phyloP scores from a whole-genome alignment of 2,888 invertebrate species.

The Diarsia mendica region DNA sequence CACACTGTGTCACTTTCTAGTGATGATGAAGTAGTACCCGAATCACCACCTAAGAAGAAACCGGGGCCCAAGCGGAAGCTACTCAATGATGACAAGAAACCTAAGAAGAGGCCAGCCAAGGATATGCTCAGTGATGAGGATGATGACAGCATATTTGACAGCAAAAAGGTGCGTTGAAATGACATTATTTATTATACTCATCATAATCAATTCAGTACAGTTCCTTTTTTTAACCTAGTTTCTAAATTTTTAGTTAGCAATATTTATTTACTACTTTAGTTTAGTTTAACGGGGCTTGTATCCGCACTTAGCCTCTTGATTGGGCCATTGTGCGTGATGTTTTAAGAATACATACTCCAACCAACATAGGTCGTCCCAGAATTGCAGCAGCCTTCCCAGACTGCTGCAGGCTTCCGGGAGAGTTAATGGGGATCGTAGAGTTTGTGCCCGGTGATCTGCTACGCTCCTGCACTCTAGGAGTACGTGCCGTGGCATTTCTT shows the following conservation, averaged over 20 bases:
- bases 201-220: not conserved
- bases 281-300: too few species aligned
- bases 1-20: constrained; percentile 71
- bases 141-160: constrained; percentile 88
- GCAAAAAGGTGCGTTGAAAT: constrained; percentile 81
- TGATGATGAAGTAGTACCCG: constrained; percentile 72
- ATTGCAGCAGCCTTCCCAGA: too few species aligned
- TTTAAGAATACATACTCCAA: too few species aligned
- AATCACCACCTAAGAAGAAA: constrained; percentile 80
- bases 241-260: not conserved
- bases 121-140: constrained; percentile 80
- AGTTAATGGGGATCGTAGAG: too few species aligned
- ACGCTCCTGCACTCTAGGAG: too few species aligned
- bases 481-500: too few species aligned
- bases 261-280: not conserved
- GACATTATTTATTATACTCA: not conserved
- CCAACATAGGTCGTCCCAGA: too few species aligned
- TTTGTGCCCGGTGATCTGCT: too few species aligned
- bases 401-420: too few species aligned
- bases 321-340: too few species aligned
- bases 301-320: too few species aligned
- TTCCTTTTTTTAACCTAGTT: not conserved
- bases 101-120: constrained; percentile 84
- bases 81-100: constrained; percentile 78
- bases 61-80: constrained; percentile 80